Evolutionary conservation across 1,140 invertebrate genomes (phyloP).

Genomic region (Drosophila melanogaster): DNA sequence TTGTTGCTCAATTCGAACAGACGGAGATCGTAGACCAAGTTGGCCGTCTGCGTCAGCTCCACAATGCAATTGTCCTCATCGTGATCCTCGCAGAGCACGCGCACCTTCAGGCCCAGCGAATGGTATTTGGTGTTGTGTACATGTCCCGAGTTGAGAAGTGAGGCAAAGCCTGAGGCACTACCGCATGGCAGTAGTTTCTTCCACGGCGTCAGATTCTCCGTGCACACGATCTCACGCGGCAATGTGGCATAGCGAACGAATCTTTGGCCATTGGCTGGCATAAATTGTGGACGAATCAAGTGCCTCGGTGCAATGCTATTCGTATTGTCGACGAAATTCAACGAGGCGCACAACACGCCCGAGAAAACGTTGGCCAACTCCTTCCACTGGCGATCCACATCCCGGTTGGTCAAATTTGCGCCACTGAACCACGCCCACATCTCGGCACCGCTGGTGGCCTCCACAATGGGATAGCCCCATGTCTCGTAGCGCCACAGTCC

Average conservation of each 20-base stretch:
- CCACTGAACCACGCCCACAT: constrained; percentile 95
- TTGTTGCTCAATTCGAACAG: constrained; percentile 85
- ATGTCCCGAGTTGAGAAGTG: constrained; percentile 94
- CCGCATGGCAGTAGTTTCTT: constrained; percentile 98
- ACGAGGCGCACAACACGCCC: constrained; percentile 96
- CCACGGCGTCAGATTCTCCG: constrained; percentile 99
- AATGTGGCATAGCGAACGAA: constrained; percentile 90
- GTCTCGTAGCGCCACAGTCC: constrained; percentile 96
- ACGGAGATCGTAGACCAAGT: constrained; percentile 93
- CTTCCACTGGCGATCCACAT: constrained; percentile 93
- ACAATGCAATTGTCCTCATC: constrained; percentile 87
- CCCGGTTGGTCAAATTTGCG: constrained; percentile 80
- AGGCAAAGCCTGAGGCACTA: constrained; percentile 92
- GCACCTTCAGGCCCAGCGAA: constrained; percentile 94
- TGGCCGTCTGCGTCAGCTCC: constrained; percentile 93
- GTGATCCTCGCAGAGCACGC: constrained; percentile 89
- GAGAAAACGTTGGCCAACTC: constrained; percentile 95
- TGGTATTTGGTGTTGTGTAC: constrained; percentile 98
- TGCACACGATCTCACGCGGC: constrained; percentile 98
- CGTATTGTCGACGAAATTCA: constrained; percentile 97
- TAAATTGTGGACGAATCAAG: constrained; percentile 90
- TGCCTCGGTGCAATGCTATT: constrained; percentile 94
- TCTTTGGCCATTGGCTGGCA: constrained; percentile 85
- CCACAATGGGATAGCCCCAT: constrained; percentile 96
- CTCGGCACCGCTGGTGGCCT: constrained; percentile 96